Percentiles rank a stretch among this genome's conserved stretches.
Evolutionary conservation across 2,797 vertebrate genomes (phyloP).

Genomic region (Dendrocincla fuliginosa): DNA sequence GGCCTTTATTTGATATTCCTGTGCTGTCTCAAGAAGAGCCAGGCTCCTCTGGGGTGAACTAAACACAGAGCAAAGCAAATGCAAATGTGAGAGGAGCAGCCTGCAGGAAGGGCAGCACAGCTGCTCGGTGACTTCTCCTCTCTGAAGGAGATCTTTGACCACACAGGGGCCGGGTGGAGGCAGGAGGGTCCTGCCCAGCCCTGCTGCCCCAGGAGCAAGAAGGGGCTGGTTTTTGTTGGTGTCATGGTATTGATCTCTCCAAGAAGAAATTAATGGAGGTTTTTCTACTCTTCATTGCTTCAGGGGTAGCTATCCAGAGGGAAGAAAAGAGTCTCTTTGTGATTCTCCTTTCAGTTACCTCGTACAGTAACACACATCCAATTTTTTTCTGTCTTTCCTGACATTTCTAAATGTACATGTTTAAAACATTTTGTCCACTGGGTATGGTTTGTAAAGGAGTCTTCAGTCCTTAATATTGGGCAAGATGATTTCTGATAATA

Average conservation of each 20-base stretch:
- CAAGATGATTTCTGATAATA: background rate
- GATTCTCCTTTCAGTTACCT: background rate
- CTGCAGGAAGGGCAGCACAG: background rate
- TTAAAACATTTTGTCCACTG: background rate
- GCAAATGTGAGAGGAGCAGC: background rate
- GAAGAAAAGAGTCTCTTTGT: background rate
- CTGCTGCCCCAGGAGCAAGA: background rate
- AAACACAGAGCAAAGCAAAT: background rate
- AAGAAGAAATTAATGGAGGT: constrained; percentile 1
- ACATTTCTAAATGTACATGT: background rate
- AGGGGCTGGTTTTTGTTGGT: background rate
- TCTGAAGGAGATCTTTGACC: background rate
- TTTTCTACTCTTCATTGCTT: background rate
- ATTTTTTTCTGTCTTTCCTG: background rate
- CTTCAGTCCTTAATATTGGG: background rate
- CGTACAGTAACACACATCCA: background rate
- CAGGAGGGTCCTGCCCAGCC: background rate
- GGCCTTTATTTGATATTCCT: no score
- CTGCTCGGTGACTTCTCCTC: background rate
- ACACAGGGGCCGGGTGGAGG: background rate
- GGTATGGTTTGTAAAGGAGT: background rate
- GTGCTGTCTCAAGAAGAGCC: no score
- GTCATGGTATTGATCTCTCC: background rate
- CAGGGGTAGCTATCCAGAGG: background rate
- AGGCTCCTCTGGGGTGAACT: background rate